A percentile compares a stretch with the other conserved stretches of the same genome.
These are phyloP conservation scores for Trichomycterus rosablanca DNA, from an alignment of 2,113 vertebrate species.

Conservation along the genomic window DNA sequence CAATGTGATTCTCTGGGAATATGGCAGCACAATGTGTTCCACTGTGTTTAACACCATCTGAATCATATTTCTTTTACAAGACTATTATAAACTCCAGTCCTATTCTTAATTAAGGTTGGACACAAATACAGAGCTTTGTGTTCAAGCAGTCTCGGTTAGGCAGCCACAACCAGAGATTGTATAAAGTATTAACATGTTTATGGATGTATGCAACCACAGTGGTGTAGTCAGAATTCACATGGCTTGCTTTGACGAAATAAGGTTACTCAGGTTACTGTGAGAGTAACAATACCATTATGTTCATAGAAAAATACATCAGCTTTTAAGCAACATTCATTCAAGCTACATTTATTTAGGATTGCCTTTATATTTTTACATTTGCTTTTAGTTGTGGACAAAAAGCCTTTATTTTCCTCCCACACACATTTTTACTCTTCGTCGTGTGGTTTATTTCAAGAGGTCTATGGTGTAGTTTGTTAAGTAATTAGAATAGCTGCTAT, in stretches of 20 bases:
- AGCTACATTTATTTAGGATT: constrained; percentile 52
- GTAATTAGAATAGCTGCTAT: constrained; percentile 59
- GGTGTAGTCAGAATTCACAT: constrained; percentile 48
- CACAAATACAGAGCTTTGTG: constrained; percentile 48
- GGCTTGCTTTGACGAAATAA: constrained; percentile 48
- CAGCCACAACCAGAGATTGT: constrained; percentile 46
- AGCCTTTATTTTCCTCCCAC: constrained; percentile 41
- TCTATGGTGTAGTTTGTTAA: constrained; percentile 52
- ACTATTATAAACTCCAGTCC: constrained; percentile 53
- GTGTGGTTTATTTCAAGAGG: constrained; percentile 54
- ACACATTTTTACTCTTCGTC: constrained; percentile 41
- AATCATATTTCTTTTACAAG: constrained; percentile 60
- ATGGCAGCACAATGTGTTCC: constrained; percentile 13
- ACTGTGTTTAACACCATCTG: constrained; percentile 51
- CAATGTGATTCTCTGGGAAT: constrained; percentile 29
- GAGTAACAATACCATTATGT: constrained; percentile 39
- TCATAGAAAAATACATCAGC: constrained; percentile 37
- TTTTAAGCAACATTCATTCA: constrained; percentile 45
- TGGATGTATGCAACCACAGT: constrained; percentile 38
- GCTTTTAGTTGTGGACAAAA: constrained; percentile 53
- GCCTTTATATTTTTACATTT: constrained; percentile 47
- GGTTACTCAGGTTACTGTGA: constrained; percentile 40
- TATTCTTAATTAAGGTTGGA: constrained; percentile 59
- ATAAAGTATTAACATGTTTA: constrained; percentile 51
- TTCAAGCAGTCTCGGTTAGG: constrained; percentile 45